Percentiles rank a stretch among this genome's conserved stretches.
Evolutionary conservation across 2,888 invertebrate species (phyloP).

Genomic region (Synergus gifuensis): DNA sequence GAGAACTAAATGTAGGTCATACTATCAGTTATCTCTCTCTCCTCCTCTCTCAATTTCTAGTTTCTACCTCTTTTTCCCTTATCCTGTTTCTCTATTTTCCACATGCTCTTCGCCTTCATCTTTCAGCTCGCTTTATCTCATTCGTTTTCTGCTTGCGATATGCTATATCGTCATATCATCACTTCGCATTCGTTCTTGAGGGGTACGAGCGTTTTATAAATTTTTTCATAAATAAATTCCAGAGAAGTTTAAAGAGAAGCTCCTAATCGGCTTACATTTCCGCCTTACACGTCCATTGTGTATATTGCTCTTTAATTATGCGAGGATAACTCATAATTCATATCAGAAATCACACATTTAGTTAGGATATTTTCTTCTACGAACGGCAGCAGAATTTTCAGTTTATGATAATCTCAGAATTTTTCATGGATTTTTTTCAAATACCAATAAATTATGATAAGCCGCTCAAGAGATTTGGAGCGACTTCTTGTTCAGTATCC

Average conservation of each 20-base stretch:
- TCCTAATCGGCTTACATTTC: not conserved
- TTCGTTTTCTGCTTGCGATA: slow-evolving; percentile 13
- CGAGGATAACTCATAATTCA: not conserved
- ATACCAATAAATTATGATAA: too few relatives aligned
- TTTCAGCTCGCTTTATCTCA: slow-evolving; percentile 5
- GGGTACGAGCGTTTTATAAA: not conserved
- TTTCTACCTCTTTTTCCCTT: slow-evolving; percentile 47
- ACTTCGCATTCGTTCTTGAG: not conserved
- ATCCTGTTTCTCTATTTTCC: slow-evolving; percentile 48
- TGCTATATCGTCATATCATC: slow-evolving; percentile 16
- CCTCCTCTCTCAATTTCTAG: slow-evolving; percentile 46
- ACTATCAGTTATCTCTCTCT: slow-evolving; percentile 56
- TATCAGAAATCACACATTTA: not conserved
- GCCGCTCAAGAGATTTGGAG: too few relatives aligned
- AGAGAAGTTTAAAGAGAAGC: slow-evolving; percentile 7
- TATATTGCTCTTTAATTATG: slow-evolving; percentile 17
- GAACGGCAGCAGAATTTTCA: too few relatives aligned
- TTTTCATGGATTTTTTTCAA: too few relatives aligned
- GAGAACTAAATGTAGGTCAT: slow-evolving; percentile 70
- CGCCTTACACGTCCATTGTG: not conserved
- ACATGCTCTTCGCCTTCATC: slow-evolving; percentile 1
- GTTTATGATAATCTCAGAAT: too few relatives aligned
- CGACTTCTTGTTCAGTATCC: too few relatives aligned
- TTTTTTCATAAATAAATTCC: slow-evolving; percentile 27
- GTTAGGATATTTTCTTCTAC: too few relatives aligned